Evolutionary conservation across 2,797 vertebrate genomes (phyloP).

Genomic region (Sebastiscus albofasciatus): DNA sequence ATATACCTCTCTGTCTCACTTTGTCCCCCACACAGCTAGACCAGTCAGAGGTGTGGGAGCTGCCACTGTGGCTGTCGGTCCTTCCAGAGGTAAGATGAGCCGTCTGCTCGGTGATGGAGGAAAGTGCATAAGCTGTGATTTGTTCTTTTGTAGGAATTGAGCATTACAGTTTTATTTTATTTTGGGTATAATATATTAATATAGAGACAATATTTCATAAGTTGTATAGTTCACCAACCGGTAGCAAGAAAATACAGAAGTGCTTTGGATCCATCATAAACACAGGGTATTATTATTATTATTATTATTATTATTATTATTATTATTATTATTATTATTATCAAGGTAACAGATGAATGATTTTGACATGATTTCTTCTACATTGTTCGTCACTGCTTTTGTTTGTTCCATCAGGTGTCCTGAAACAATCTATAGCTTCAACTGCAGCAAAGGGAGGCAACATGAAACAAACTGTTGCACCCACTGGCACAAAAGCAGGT

Average conservation of each 20-base stretch:
- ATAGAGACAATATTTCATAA: neutral
- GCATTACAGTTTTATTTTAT: neutral
- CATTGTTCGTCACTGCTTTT: neutral
- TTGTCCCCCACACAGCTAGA: constrained; percentile 54
- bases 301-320: too few species aligned
- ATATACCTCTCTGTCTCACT: neutral
- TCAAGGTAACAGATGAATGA: neutral
- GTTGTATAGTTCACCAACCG: neutral
- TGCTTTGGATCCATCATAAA: neutral
- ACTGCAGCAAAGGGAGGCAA: constrained; percentile 40
- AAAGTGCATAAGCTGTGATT: too few species aligned
- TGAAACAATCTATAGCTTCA: constrained; percentile 63
- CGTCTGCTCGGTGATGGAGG: neutral
- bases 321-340: neutral
- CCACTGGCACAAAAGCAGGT: constrained; percentile 59
- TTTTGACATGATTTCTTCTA: neutral
- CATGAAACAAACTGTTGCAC: neutral
- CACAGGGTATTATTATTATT: too few species aligned
- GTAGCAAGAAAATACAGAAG: neutral
- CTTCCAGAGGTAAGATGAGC: constrained; percentile 75
- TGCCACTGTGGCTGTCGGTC: constrained; percentile 78
- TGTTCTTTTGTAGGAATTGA: neutral
- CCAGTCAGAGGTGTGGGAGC: constrained; percentile 62
- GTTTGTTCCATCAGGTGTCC: constrained; percentile 58
- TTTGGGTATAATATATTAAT: neutral